A percentile compares a stretch with the other conserved stretches of the same genome.
phyloP scores from a whole-genome alignment of 2,113 vertebrate genomes.

The Dicrurus megarhynchus region DNA sequence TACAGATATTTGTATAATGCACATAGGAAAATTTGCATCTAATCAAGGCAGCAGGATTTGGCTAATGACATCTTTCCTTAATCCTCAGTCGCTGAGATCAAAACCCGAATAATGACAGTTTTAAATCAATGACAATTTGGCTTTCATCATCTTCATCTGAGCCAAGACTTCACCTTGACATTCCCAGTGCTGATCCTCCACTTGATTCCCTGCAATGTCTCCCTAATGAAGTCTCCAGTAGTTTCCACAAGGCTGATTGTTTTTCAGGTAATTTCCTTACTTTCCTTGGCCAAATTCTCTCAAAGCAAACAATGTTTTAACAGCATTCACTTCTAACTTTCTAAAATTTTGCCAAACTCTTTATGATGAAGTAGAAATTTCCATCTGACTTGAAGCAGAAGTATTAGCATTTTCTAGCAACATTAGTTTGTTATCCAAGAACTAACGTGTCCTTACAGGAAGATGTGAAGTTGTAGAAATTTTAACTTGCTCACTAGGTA shows the following conservation, averaged over 20 bases:
- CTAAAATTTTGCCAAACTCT: background rate
- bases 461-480: background rate
- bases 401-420: background rate
- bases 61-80: background rate
- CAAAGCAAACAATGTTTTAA: background rate
- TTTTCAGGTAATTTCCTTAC: slow-evolving; percentile 19
- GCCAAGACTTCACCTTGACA: background rate
- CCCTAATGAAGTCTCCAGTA: background rate
- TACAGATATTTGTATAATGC: background rate
- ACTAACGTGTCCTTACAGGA: background rate
- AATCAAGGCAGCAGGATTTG: background rate
- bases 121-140: background rate
- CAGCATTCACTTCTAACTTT: background rate
- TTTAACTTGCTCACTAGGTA: background rate
- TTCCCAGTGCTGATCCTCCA: background rate
- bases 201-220: background rate
- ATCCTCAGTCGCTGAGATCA: background rate
- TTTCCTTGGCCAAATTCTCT: background rate
- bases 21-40: background rate
- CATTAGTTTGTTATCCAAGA: background rate
- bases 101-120: background rate
- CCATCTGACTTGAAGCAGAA: background rate
- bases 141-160: background rate
- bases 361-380: background rate
- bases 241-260: background rate